A percentile compares a stretch with the other conserved stretches of the same genome.
phyloP scores from a whole-genome alignment of 1,140 invertebrate genomes.

The Trichonephila inaurata region DNA sequence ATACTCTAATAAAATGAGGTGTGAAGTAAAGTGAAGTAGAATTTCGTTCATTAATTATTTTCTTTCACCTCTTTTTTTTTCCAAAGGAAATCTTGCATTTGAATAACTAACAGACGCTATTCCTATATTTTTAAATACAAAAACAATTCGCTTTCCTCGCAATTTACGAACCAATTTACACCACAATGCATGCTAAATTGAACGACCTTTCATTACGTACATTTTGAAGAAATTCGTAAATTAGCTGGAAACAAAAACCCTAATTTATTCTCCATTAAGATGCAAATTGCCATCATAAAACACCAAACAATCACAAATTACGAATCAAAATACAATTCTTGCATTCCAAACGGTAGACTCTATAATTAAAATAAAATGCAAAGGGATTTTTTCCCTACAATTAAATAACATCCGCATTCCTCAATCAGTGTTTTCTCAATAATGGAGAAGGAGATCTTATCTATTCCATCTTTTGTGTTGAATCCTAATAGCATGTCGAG shows the following conservation, averaged over 20 bases:
- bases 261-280: conserved; percentile 13
- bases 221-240: neutral
- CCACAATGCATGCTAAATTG: too few species aligned
- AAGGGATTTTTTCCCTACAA: neutral
- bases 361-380: conserved; percentile 7
- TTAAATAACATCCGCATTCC: neutral
- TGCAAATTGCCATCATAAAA: conserved; percentile 14
- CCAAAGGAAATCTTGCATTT: too few species aligned
- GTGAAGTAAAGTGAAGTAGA: too few species aligned
- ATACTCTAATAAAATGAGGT: too few species aligned
- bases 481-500: neutral
- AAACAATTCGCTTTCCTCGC: too few species aligned
- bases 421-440: neutral
- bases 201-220: neutral
- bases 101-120: too few species aligned
- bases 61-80: too few species aligned
- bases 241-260: neutral
- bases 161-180: too few species aligned
- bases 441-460: neutral
- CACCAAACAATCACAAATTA: conserved; percentile 12
- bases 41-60: too few species aligned
- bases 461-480: neutral
- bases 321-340: neutral
- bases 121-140: too few species aligned
- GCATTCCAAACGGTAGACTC: neutral